Conservation (phyloP, 2,888 invertebrate species). For the Sisyra nigra region DNA sequence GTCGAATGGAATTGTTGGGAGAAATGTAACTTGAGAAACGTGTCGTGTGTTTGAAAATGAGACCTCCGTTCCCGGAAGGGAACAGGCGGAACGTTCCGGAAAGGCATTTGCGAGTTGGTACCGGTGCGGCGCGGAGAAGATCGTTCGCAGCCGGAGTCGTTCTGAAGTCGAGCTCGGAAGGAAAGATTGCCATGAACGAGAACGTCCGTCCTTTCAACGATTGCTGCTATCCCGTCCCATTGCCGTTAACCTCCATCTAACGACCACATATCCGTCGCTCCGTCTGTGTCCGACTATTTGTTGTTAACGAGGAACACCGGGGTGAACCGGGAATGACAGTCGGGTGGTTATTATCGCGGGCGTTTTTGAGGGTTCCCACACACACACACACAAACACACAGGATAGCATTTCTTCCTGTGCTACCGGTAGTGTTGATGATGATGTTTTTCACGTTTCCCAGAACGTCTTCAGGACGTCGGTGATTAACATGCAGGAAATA, state of each 20-base stretch:
- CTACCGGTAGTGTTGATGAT: no score
- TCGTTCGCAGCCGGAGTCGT: constrained; percentile 4
- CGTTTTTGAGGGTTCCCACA: background rate
- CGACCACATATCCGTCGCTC: constrained; percentile 9
- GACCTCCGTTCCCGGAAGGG: no score
- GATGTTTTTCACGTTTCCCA: no score
- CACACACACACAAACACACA: background rate
- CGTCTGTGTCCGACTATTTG: background rate
- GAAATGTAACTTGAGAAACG: no score
- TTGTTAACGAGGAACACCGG: background rate
- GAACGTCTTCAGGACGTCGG: no score
- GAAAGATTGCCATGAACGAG: constrained; percentile 7
- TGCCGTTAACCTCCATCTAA: constrained; percentile 12
- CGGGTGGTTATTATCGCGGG: background rate
- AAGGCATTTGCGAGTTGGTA: background rate
- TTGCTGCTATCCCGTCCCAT: background rate
- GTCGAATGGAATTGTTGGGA: no score
- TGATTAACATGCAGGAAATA: no score
- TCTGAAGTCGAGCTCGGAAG: constrained; percentile 5
- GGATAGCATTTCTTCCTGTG: no score
- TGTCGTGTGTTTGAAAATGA: no score
- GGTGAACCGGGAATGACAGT: background rate
- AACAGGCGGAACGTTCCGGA: background rate
- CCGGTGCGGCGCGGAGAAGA: constrained; percentile 2
- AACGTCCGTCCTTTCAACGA: constrained; percentile 6